These are phyloP conservation scores for Abscondita cerata DNA, from an alignment of 2,888 invertebrate species.

Conservation along the genomic window DNA sequence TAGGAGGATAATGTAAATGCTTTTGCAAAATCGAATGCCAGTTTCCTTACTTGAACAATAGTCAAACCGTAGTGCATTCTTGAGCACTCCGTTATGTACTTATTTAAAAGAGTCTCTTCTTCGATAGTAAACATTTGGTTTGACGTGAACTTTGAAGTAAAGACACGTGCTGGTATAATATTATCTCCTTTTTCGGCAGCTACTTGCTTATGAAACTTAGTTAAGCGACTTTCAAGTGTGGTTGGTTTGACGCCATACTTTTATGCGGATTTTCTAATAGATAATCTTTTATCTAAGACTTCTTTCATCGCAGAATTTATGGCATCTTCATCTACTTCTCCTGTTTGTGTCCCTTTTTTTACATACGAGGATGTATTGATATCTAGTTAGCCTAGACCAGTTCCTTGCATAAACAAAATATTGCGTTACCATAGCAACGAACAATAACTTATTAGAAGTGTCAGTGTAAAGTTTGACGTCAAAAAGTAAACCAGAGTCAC, in stretches of 20 bases:
- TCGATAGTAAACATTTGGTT: constrained; percentile 34
- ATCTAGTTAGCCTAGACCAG: no score
- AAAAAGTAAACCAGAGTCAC: no score
- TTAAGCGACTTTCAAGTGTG: constrained; percentile 34
- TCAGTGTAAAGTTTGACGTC: no score
- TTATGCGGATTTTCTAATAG: constrained; percentile 34
- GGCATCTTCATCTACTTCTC: no score
- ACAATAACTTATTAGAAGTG: no score
- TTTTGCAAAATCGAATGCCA: constrained; percentile 40
- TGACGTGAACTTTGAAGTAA: constrained; percentile 25
- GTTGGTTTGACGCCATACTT: constrained; percentile 36
- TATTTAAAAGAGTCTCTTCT: constrained; percentile 32
- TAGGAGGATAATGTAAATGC: constrained; percentile 21
- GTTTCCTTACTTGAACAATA: constrained; percentile 28
- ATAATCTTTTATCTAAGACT: constrained; percentile 6
- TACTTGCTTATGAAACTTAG: constrained; percentile 20
- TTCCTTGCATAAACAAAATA: no score
- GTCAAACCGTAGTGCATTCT: constrained; percentile 39
- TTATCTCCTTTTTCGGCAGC: no score
- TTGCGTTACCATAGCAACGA: no score
- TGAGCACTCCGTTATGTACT: constrained; percentile 28
- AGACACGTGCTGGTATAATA: no score
- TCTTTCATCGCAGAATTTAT: no score
- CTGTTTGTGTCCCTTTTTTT: no score
- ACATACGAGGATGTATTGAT: no score